Percentiles rank a stretch among this genome's conserved stretches.
Conservation (phyloP, 2,113 vertebrate species). For the Pavo muticus region DNA sequence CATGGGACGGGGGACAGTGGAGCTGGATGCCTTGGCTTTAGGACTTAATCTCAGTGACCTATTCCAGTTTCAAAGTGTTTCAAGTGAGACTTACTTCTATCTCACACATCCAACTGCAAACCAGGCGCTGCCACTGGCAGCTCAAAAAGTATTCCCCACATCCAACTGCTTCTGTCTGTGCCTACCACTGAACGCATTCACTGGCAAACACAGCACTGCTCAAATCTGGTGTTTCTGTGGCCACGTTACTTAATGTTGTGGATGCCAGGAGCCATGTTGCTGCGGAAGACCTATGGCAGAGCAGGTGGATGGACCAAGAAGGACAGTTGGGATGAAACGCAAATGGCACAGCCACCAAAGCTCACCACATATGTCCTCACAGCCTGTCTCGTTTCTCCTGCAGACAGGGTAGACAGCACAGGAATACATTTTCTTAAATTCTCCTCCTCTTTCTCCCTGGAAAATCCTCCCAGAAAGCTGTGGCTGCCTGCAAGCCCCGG, state of each 20-base stretch:
- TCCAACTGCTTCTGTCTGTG: not conserved
- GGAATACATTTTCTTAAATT: constrained; percentile 20
- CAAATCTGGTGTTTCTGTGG: not conserved
- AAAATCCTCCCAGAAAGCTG: constrained; percentile 32
- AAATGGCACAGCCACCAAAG: not conserved
- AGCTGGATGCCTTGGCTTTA: not conserved
- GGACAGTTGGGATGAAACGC: not conserved
- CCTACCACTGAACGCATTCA: not conserved
- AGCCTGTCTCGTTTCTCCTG: not conserved
- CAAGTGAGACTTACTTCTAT: not conserved
- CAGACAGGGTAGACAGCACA: not conserved
- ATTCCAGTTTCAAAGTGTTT: not conserved
- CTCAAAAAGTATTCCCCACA: not conserved
- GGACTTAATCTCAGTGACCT: not conserved
- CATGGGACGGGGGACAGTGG: not conserved
- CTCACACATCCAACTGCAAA: not conserved
- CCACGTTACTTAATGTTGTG: not conserved
- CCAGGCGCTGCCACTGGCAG: not conserved
- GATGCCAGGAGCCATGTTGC: not conserved
- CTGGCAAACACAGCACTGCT: not conserved
- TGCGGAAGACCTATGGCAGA: not conserved
- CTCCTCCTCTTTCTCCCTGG: constrained; percentile 11
- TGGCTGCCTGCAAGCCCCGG: not conserved
- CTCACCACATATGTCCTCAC: not conserved
- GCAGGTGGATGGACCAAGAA: not conserved